These are phyloP conservation scores for Neolamprologus caudopunctatus DNA, from an alignment of 2,113 vertebrate species.

Conservation along the genomic window DNA sequence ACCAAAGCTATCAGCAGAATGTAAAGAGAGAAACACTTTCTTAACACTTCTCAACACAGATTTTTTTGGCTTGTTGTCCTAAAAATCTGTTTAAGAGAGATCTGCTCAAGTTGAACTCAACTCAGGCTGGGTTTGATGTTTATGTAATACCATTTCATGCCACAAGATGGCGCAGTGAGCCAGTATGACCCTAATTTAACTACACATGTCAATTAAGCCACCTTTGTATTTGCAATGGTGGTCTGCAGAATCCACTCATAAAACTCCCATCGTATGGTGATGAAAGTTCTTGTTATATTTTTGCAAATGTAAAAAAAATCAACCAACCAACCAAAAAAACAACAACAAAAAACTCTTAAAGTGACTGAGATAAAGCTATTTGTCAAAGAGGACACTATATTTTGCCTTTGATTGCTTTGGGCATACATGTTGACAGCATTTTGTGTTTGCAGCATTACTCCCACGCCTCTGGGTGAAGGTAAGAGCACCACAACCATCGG, in stretches of 20 bases:
- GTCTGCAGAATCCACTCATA: neutral
- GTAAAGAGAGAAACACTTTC: neutral
- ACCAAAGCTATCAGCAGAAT: neutral
- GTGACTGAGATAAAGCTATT: too few relatives aligned
- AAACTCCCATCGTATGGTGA: neutral
- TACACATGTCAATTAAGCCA: neutral
- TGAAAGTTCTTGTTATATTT: neutral
- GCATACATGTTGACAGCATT: neutral
- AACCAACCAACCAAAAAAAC: neutral
- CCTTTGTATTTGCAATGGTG: neutral
- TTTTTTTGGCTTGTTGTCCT: neutral
- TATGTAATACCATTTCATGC: neutral
- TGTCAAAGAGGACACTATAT: neutral
- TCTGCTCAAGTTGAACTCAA: neutral
- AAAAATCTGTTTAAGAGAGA: neutral
- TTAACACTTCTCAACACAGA: neutral
- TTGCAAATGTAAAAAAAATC: neutral
- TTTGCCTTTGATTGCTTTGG: neutral
- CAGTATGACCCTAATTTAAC: neutral
- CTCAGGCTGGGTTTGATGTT: neutral
- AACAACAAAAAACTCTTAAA: neutral
- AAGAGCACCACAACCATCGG: slow-evolving; percentile 96
- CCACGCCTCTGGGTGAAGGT: slow-evolving; percentile 93
- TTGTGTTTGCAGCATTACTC: slow-evolving; percentile 82
- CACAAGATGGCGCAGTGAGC: neutral